A percentile compares a stretch with the other conserved stretches of the same genome.
phyloP scores from a whole-genome alignment of 2,888 invertebrate genomes.

The Nephrocerus scutellatus region DNA sequence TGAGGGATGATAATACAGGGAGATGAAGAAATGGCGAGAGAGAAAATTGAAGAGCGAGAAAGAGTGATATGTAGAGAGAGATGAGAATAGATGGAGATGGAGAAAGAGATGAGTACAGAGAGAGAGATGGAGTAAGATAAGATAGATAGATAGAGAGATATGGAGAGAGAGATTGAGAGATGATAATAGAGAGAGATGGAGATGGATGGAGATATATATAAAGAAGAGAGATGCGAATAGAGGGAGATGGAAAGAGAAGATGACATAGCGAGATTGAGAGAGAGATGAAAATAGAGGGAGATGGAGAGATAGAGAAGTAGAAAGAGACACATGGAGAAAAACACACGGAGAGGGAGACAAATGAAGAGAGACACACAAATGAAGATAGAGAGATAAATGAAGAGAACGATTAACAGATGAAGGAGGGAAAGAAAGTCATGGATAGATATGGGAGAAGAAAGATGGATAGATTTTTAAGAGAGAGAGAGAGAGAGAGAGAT shows the following conservation, averaged over 20 bases:
- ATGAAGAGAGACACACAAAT: constrained; percentile 8
- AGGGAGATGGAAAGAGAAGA: constrained; percentile 17
- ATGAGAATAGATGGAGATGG: not conserved
- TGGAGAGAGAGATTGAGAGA: constrained; percentile 3
- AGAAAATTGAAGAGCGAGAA: not conserved
- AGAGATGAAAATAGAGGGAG: constrained; percentile 8
- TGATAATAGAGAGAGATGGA: constrained; percentile 2
- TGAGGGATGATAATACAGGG: too few species aligned
- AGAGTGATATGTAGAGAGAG: not conserved
- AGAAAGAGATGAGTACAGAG: constrained; percentile 5
- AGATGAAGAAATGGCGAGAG: too few species aligned
- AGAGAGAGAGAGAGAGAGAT: constrained; percentile 11
- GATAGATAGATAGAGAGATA: not conserved
- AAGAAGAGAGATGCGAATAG: constrained; percentile 2
- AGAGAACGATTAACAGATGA: too few species aligned
- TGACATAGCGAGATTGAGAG: constrained; percentile 13
- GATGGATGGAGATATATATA: constrained; percentile 5
- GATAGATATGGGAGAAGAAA: not conserved
- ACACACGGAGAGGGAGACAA: constrained; percentile 16
- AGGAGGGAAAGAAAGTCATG: too few species aligned
- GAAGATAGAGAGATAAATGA: not conserved
- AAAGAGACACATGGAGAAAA: constrained; percentile 8
- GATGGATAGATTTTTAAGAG: constrained; percentile 15
- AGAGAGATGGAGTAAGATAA: constrained; percentile 7
- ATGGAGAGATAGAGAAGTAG: constrained; percentile 9